These are phyloP conservation scores for Protula sp. DNA, from an alignment of 2,888 invertebrate genomes.

Conservation along the genomic window DNA sequence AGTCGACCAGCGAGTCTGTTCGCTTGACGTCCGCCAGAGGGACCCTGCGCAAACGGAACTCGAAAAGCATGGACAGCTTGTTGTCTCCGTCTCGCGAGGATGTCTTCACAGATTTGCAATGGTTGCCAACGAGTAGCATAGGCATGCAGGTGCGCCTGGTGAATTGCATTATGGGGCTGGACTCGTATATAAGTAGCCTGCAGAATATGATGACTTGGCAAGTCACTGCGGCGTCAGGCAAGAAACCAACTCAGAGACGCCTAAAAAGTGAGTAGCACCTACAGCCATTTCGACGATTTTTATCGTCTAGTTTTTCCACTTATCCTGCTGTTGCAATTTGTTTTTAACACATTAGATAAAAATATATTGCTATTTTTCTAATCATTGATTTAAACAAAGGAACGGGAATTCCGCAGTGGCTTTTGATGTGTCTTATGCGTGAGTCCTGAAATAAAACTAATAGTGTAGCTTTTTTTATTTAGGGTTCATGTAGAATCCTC, in stretches of 20 bases:
- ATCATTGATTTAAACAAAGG: too few species aligned
- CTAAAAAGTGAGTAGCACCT: slow-evolving; percentile 33
- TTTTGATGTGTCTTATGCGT: too few species aligned
- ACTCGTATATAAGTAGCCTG: slow-evolving; percentile 38
- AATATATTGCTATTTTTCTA: too few species aligned
- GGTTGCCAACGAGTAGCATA: slow-evolving; percentile 20
- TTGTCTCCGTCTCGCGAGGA: neutral
- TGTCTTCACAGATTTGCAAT: neutral
- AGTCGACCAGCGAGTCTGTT: slow-evolving; percentile 13
- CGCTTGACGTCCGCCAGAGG: slow-evolving; percentile 3
- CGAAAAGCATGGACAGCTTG: slow-evolving; percentile 31
- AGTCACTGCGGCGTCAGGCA: slow-evolving; percentile 32
- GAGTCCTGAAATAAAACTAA: too few species aligned
- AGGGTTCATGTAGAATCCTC: too few species aligned
- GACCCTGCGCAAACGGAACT: slow-evolving; percentile 8
- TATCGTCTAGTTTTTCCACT: too few species aligned
- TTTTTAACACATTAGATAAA: too few species aligned
- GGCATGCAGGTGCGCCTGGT: slow-evolving; percentile 35
- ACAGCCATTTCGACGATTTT: too few species aligned
- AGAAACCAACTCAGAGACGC: slow-evolving; percentile 32
- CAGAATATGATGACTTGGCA: slow-evolving; percentile 39
- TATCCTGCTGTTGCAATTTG: too few species aligned
- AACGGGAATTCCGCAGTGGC: too few species aligned
- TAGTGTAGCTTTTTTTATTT: too few species aligned
- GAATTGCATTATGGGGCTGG: slow-evolving; percentile 33